These are phyloP conservation scores for Heliothis virescens DNA, from an alignment of 1,140 invertebrate genomes.

Conservation along the genomic window DNA sequence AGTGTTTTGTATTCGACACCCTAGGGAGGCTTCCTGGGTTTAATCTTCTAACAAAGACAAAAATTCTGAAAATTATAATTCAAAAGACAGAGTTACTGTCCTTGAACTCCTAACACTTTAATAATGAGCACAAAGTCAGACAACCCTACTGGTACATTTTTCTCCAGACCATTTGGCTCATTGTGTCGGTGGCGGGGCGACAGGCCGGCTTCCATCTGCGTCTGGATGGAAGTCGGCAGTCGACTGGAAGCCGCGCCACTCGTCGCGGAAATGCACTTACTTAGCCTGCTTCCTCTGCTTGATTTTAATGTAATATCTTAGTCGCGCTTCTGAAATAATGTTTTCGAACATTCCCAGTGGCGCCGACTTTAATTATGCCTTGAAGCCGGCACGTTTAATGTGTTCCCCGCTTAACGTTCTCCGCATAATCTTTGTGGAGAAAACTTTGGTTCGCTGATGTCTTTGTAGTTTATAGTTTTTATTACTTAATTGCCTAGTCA, in stretches of 20 bases:
- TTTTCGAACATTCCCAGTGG: conserved; percentile 50
- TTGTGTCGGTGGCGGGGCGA: conserved; percentile 34
- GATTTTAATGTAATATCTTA: conserved; percentile 57
- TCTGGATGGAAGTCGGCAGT: conserved; percentile 35
- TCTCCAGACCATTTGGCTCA: conserved; percentile 48
- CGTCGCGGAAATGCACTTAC: conserved; percentile 53
- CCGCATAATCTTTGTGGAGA: conserved; percentile 36
- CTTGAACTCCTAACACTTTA: background rate
- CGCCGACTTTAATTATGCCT: conserved; percentile 48
- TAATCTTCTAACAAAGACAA: too few species aligned
- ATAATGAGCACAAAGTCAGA: background rate
- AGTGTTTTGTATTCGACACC: too few species aligned
- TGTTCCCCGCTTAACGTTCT: conserved; percentile 41
- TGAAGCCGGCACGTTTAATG: conserved; percentile 44
- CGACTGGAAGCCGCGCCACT: conserved; percentile 28
- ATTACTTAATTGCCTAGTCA: background rate
- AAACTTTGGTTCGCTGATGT: conserved; percentile 36
- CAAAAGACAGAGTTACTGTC: too few species aligned
- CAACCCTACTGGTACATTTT: conserved; percentile 39
- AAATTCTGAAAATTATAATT: too few species aligned
- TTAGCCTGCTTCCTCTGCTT: conserved; percentile 49
- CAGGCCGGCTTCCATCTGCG: conserved; percentile 37
- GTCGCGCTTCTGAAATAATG: conserved; percentile 48
- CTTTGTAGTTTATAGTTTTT: conserved; percentile 35
- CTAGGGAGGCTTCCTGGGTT: too few species aligned